Evolutionary conservation across 2,113 vertebrate genomes (phyloP).

Genomic region (Brachyhypopomus gauderio): DNA sequence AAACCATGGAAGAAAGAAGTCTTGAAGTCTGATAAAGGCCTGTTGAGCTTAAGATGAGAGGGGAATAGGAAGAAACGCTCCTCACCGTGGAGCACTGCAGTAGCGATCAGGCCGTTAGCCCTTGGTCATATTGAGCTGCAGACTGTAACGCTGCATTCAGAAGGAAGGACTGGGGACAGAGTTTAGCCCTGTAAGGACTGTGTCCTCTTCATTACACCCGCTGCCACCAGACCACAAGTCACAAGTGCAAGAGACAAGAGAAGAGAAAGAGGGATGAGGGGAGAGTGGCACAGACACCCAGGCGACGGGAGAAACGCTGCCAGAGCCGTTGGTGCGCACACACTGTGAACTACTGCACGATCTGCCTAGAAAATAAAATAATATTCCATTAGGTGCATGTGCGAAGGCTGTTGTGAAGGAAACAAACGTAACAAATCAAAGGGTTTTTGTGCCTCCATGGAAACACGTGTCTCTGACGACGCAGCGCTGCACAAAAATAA

Average conservation of each 20-base stretch:
- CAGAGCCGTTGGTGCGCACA: neutral
- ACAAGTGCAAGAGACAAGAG: neutral
- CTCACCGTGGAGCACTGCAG: neutral
- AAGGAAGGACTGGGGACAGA: neutral
- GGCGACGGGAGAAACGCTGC: neutral
- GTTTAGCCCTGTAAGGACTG: neutral
- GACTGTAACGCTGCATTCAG: neutral
- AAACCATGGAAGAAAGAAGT: neutral
- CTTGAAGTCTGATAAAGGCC: slow-evolving; percentile 10
- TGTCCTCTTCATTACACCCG: neutral
- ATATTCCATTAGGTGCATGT: slow-evolving; percentile 64
- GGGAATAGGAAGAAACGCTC: neutral
- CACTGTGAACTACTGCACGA: too few relatives aligned
- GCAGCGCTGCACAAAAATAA: slow-evolving; percentile 4
- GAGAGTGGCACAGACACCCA: neutral
- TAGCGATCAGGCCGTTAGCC: neutral
- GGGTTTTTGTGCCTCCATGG: slow-evolving; percentile 5
- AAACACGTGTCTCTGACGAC: slow-evolving; percentile 3
- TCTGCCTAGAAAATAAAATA: too few relatives aligned
- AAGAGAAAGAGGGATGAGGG: neutral
- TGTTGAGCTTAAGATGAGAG: neutral
- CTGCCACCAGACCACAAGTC: neutral
- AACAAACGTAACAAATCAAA: slow-evolving; percentile 20
- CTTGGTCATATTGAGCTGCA: neutral
- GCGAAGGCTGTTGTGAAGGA: slow-evolving; percentile 50